These are phyloP conservation scores for Nephila pilipes DNA, from an alignment of 1,140 invertebrate species.

Conservation along the genomic window DNA sequence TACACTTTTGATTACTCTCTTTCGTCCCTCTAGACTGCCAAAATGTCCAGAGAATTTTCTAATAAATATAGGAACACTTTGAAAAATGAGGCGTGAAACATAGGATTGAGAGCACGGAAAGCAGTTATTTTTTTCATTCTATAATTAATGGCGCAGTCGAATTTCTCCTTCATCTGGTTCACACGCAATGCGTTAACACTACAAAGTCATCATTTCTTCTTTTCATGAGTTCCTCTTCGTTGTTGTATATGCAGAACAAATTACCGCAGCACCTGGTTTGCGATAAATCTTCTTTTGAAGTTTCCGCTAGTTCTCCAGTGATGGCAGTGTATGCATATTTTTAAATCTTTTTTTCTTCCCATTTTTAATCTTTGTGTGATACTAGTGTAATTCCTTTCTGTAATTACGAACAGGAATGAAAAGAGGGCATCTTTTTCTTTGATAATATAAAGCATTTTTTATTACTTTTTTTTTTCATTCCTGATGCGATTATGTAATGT, in stretches of 20 bases:
- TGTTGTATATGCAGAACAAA: slow-evolving; percentile 46
- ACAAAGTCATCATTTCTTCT: slow-evolving; percentile 59
- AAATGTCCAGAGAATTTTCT: slow-evolving; percentile 56
- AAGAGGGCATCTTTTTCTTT: slow-evolving; percentile 3
- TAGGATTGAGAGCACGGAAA: slow-evolving; percentile 34
- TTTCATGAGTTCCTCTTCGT: not conserved
- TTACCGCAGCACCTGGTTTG: slow-evolving; percentile 34
- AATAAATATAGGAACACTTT: slow-evolving; percentile 49
- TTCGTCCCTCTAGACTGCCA: slow-evolving; percentile 20
- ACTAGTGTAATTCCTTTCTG: slow-evolving; percentile 22
- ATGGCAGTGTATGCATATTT: not conserved
- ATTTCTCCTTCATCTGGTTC: slow-evolving; percentile 37
- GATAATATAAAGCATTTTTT: slow-evolving; percentile 7
- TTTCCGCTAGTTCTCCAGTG: slow-evolving; percentile 24
- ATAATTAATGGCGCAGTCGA: slow-evolving; percentile 50
- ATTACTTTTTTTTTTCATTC: not conserved
- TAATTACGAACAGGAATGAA: slow-evolving; percentile 32
- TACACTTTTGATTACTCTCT: slow-evolving; percentile 43
- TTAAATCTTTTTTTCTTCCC: not conserved
- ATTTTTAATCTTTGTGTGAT: not conserved
- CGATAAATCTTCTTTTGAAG: slow-evolving; percentile 62
- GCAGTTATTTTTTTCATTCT: not conserved
- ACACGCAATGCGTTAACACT: slow-evolving; percentile 60
- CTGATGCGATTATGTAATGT: slow-evolving; percentile 9
- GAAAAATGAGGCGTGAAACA: slow-evolving; percentile 56